Percentiles rank a stretch among this genome's conserved stretches.
Evolutionary conservation across 53 echinoderm and acorn worm species (phyloP).

Genomic region (Arbacia lixula): DNA sequence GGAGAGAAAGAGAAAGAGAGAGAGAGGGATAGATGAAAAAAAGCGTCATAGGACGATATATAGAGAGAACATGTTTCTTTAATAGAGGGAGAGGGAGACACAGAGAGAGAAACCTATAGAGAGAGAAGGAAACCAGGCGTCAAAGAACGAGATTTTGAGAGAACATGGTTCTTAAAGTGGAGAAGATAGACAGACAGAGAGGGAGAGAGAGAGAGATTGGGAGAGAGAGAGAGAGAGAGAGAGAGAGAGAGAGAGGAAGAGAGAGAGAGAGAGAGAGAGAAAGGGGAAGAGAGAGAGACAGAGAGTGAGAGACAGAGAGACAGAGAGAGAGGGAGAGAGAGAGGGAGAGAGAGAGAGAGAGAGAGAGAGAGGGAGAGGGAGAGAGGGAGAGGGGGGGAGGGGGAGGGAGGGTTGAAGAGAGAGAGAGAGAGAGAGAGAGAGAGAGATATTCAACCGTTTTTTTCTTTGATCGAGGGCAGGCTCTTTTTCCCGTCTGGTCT

Average conservation of each 20-base stretch:
- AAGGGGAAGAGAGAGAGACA: neutral
- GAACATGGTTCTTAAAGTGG: too few species aligned
- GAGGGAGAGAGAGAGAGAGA: neutral
- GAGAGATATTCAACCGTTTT: too few species aligned
- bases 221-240: neutral
- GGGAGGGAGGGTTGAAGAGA: too few species aligned
- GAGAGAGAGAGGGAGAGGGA: neutral
- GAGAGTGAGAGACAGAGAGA: constrained; percentile 1
- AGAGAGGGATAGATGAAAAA: neutral
- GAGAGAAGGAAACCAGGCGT: neutral
- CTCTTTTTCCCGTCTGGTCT: too few species aligned
- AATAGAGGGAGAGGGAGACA: neutral
- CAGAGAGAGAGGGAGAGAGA: neutral
- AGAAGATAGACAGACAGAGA: too few species aligned
- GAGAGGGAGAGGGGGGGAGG: neutral
- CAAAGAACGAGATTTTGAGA: too few species aligned
- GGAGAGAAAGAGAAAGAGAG: neutral
- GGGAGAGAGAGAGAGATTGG: neutral
- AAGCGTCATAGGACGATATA: too few species aligned
- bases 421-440: neutral
- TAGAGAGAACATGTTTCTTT: neutral
- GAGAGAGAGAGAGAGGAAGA: neutral
- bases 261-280: neutral
- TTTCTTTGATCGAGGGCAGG: too few species aligned
- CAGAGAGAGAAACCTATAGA: neutral